Base-by-base conservation (phyloP, 2,888 invertebrate species). In the Tetranychus truncatus region DNA sequence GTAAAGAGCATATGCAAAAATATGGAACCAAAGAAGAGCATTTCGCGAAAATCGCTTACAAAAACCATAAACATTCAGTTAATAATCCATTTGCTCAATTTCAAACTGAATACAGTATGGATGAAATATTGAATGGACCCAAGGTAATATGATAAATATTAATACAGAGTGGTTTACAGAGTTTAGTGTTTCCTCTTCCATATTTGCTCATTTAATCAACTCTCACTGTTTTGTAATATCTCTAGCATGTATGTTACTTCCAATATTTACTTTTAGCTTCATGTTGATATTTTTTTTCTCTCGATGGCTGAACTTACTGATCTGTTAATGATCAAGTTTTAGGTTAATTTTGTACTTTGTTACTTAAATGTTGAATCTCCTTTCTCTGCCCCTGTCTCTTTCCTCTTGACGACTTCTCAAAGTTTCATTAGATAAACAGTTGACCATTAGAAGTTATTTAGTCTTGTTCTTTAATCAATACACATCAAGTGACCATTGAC, bases 31-130 rank as follows among this genome's bases (percentile, higher is more conserved):
- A 88, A 77, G 88, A 91, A 20, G 88, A 92, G 78, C 97, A 97
- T 81, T 90, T 97, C 81, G 97, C 93, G 1, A 99, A 97, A 84
- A 95, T 99, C 81, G 99, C 97, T 0, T 90, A 90, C 82, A 99
- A 99, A 83, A 99, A 99, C 84, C 97, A 99, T 82, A 89, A 92
- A 79, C 96, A 99, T 84, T 97, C 96, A 6, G 87, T 88, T 0
- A 94, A 96, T 82, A 99, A 99, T 85, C 96, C 96, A 83, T 88
- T 95, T 80, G 94, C 97, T 0, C 99, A 99, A 82, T 95, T 95
- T 82, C 90, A 89, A 81, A 89, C 92, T 78, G 91, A 91, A 81
- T 96, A 96, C 82, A 88, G 89, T 0, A 84, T 97, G 78, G 91
- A 97, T 76, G 89, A 99, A 55, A 73, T 73, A 20, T 55, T 73